Evolutionary conservation across 2,888 invertebrate species (phyloP), one percentile per base, ranked within the genome.

Genomic region (Hybos culiciformis): DNA sequence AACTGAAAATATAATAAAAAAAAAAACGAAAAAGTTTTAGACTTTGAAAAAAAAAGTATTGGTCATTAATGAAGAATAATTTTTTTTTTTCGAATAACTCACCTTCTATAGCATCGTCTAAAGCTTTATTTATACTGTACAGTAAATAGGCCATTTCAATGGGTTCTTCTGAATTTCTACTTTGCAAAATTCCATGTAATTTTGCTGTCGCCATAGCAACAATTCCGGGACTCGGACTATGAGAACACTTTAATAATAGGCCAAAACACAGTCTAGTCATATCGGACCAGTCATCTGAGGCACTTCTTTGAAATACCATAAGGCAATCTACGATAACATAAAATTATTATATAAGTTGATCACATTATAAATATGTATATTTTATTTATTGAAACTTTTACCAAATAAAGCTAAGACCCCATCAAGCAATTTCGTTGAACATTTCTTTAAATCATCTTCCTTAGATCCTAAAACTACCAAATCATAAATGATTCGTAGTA

Each of bases 151-250:
- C 71, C 20, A 73, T 67, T 58, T 75, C 75, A 14, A 71, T 67
- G 5, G 70, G 67, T 51, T 71, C 71, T 46, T 68, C 67, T 19
- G 71, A 64, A 46, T 66, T 63, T 20, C 74, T 67, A 48, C 71
- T 73, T 54, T 76, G 74, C 5, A 77, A 61, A 48, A 75, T 64
- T 6, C 71, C 69, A 59, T 77, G 75, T 3, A 77, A 60, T 50
- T 73, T 72, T 3, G 74, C 75, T 1, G 75, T 71, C 1, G 76
- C 75, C 60, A 73, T 71, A 32, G 75, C 73, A 51, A 74, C 75
- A 42, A 76, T 62, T 50, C 74, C 67, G 2, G 69, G 61, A 54
- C 70, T 66, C 1, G 63, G 64, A 51, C 66, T 63, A 49, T 66
- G 64, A 1, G 69, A 67, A 49, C 70, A 71, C 47, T 67, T 68